phyloP scores from a whole-genome alignment of 2,888 invertebrate genomes.

The Antheraea yamamai region DNA sequence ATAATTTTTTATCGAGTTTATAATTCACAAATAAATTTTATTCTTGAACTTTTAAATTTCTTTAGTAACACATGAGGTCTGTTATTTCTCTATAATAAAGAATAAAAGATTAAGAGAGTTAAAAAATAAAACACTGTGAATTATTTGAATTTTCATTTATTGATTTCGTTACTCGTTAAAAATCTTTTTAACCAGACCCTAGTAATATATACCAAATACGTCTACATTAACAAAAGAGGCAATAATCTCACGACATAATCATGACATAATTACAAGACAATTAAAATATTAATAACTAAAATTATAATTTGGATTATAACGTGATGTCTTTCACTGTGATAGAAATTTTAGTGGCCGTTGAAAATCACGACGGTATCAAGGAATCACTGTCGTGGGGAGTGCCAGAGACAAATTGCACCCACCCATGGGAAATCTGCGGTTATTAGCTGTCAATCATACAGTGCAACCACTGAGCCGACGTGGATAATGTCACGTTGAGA shows the following conservation, averaged over 20 bases:
- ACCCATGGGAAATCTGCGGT: conserved; percentile 71
- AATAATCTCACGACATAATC: background rate
- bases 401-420: conserved; percentile 60
- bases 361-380: conserved; percentile 14
- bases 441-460: conserved; percentile 76
- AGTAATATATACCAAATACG: too few relatives aligned
- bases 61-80: too few relatives aligned
- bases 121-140: too few relatives aligned
- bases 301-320: background rate
- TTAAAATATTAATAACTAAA: background rate
- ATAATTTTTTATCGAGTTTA: too few relatives aligned
- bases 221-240: too few relatives aligned
- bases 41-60: too few relatives aligned
- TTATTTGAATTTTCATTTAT: too few relatives aligned
- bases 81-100: too few relatives aligned
- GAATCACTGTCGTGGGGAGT: conserved; percentile 1
- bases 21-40: too few relatives aligned
- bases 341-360: conserved; percentile 12
- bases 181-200: too few relatives aligned
- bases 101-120: too few relatives aligned
- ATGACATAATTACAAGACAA: background rate
- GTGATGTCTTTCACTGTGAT: background rate
- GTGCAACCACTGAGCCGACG: conserved; percentile 12
- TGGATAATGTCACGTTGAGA: conserved; percentile 12
- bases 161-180: too few relatives aligned